A percentile compares a stretch with the other conserved stretches of the same genome.
phyloP scores from a whole-genome alignment of 2,113 vertebrate species.

The Caloenas nicobarica region DNA sequence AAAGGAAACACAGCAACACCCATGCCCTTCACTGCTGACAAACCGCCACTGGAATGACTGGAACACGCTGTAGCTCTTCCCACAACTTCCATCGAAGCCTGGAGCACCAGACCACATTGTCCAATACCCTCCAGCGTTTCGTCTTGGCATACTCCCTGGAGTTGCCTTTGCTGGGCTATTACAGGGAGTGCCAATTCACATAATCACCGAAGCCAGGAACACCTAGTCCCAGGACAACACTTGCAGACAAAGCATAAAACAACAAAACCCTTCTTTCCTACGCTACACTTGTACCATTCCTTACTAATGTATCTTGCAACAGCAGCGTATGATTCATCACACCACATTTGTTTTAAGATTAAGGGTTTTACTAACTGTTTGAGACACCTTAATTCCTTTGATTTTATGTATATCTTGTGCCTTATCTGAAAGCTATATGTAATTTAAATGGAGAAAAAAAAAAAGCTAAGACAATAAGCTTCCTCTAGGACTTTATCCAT shows the following conservation, averaged over 20 bases:
- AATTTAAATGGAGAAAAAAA: background rate
- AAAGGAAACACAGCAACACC: slow-evolving; percentile 62
- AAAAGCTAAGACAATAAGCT: background rate
- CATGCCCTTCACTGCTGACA: slow-evolving; percentile 50
- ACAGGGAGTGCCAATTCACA: slow-evolving; percentile 26
- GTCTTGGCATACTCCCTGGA: slow-evolving; percentile 2
- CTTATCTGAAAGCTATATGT: background rate
- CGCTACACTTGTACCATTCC: background rate
- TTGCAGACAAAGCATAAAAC: slow-evolving; percentile 34
- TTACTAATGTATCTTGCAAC: background rate
- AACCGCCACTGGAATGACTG: slow-evolving; percentile 44
- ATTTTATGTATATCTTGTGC: background rate
- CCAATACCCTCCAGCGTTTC: slow-evolving; percentile 27
- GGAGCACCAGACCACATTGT: background rate
- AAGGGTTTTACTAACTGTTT: background rate
- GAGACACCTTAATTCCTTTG: background rate
- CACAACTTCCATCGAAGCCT: slow-evolving; percentile 21
- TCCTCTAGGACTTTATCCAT: background rate
- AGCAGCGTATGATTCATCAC: background rate
- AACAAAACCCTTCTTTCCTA: slow-evolving; percentile 39
- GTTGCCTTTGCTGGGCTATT: slow-evolving; percentile 10
- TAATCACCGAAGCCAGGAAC: slow-evolving; percentile 29
- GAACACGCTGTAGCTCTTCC: slow-evolving; percentile 23
- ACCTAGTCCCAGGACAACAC: slow-evolving; percentile 57
- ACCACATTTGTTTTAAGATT: background rate